phyloP scores from a whole-genome alignment of 1,140 invertebrate species.

The Stratiolaelaps scimitus region DNA sequence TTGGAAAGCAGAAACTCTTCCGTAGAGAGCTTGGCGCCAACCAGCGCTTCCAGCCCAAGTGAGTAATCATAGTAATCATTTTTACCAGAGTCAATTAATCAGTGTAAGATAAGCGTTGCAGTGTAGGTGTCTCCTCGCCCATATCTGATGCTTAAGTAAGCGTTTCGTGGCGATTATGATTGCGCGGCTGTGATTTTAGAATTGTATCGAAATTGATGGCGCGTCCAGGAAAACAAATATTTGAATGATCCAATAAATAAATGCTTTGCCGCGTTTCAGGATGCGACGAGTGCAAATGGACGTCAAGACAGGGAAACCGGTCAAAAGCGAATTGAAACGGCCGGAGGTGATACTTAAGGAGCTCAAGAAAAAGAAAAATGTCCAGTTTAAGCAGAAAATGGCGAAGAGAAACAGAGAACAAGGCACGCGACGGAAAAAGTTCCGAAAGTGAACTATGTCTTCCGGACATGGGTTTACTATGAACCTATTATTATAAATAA shows the following conservation, averaged over 20 bases:
- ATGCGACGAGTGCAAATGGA: constrained; percentile 36
- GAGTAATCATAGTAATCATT: constrained; percentile 38
- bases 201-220: too few relatives aligned
- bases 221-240: too few relatives aligned
- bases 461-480: neutral
- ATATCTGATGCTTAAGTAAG: too few relatives aligned
- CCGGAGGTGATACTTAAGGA: constrained; percentile 58
- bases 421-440: constrained; percentile 6
- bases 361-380: constrained; percentile 48
- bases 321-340: constrained; percentile 49
- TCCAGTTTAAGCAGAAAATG: constrained; percentile 40
- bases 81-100: constrained; percentile 34
- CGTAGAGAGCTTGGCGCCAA: constrained; percentile 50
- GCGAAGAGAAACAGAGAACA: constrained; percentile 14
- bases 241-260: too few relatives aligned
- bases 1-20: constrained; percentile 34
- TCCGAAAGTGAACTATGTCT: neutral
- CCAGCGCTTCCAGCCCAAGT: constrained; percentile 39
- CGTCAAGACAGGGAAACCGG: constrained; percentile 36
- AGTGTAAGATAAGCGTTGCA: constrained; percentile 34
- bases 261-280: constrained; percentile 34
- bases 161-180: too few relatives aligned
- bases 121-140: too few relatives aligned
- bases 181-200: too few relatives aligned
- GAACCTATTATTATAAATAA: too few relatives aligned